Evolutionary conservation across 2,888 invertebrate species (phyloP), one percentile per base, ranked within the genome.

Genomic region (Scaeva pyrastri): DNA sequence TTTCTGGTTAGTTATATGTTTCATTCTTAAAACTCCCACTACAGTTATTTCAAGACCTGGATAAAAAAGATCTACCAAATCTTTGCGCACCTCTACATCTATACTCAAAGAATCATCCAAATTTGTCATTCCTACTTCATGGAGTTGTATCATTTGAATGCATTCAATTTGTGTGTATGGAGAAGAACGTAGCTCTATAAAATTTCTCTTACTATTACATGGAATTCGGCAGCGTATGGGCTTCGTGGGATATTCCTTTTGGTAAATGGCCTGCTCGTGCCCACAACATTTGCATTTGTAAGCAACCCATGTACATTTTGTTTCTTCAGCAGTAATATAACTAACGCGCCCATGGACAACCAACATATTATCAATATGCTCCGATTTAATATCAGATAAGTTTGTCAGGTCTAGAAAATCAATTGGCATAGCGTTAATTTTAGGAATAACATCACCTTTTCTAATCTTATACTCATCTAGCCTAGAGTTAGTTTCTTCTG

Each of bases 21-120:
- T 90, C n/a, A 96, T 96, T 93, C 97, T 97, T 21, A 98, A 95
- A 87, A 98, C 94, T 41, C 98, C 99, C 75, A 96, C 96, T 11
- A 98, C 94, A 14, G 96, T 96, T 0, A 98, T 94, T 88, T 97
- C 96, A 93, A 98, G 98, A 2, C 98, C 98, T 12, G 98, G 97
- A 88, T 96, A 95, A 88, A 97, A 97, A 26, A 94, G 94, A 88
- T 97, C 96, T 1, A 97, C 97, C 56, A 98, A 93, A 92, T 98
- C 97, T 82, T 96, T 95, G 71, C 95, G 95, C 8, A 98, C 93
- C 91, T 98, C 97, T 90, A 98, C 96, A 90, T 98, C 98, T 36
- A 98, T 94, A 88, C 95, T 96, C 87, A 96, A 93, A 2, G 97
- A 97, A 58, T 95, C 94, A 26, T 96, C 96, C 82, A 95, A 95